Base-by-base conservation (phyloP, 2,113 vertebrate species). In the Oryzias woworae region DNA sequence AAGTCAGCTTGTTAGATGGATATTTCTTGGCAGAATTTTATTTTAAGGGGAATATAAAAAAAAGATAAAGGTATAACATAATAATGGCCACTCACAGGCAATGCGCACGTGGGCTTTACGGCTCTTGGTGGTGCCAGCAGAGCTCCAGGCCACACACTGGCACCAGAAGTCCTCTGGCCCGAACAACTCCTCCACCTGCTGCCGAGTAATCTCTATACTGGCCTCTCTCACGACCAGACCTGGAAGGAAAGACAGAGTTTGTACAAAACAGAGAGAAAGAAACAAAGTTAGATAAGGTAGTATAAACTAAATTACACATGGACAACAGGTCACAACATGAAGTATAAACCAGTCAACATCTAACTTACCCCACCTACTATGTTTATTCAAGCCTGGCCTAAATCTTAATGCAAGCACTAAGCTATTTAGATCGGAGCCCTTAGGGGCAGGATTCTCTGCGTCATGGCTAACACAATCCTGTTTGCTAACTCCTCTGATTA, bases 131-230 rank as follows among this genome's bases (percentile, higher is more conserved):
- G 97, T 98, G 69, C 97, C 97, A 0, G 97, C 95, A 0, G 96
- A 98, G 89, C 97, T 99, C 97, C 97, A 99, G 78, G 97, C 97
- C 28, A 99, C 97, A 45, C 97, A 99, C 90, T 99, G 97, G 86
- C 97, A 99, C 97, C 97, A 99, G 87, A 97, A 99, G 83, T 98
- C 96, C 85, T 98, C 96, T 0, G 95, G 94, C 3, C 97, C 96
- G 0, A 98, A 99, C 31, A 98, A 92, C 75, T 98, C 97, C 87
- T 99, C 97, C 17, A 99, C 97, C 72, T 99, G 97, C 87, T 98
- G 96, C 4, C 97, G 92, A 0, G 96, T 96, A 77, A 99, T 96
- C 92, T 98, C 96, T 22, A 98, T 99, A 85, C 95, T 97, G n/a
- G 97, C 97, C 86, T 98, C 97, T 20, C 96, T 91, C 54, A 99